phyloP scores from a whole-genome alignment of 2,113 vertebrate species.

The Xiphias gladius region DNA sequence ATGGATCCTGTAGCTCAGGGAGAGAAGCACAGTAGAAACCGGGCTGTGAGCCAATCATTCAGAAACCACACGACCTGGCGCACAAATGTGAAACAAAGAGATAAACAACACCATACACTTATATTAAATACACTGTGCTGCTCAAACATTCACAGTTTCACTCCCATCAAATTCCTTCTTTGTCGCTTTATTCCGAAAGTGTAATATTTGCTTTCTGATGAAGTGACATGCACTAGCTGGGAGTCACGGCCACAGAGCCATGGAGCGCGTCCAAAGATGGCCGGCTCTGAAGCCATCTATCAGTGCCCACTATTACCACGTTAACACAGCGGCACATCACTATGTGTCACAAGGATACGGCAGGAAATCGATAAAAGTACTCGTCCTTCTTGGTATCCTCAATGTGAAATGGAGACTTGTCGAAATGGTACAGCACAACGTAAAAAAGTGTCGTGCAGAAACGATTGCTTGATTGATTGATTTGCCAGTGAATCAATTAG shows the following conservation, averaged over 20 bases:
- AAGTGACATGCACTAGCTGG: background rate
- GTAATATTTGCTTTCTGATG: constrained; percentile 26
- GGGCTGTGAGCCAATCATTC: constrained; percentile 47
- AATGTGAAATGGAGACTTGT: background rate
- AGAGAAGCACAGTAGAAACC: constrained; percentile 41
- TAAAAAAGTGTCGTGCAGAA: background rate
- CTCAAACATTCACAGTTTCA: background rate
- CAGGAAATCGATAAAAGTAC: constrained; percentile 27
- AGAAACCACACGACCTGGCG: constrained; percentile 24
- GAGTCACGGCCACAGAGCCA: background rate
- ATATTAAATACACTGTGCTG: background rate
- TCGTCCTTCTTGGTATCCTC: constrained; percentile 31
- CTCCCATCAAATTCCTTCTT: background rate
- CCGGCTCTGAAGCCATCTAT: constrained; percentile 15
- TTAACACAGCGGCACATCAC: constrained; percentile 33
- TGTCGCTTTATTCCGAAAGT: background rate
- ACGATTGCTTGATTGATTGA: background rate
- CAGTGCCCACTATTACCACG: constrained; percentile 1
- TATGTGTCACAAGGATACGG: constrained; percentile 32
- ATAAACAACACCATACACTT: background rate
- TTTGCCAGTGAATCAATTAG: background rate
- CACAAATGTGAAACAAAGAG: constrained; percentile 18
- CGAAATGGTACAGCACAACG: background rate
- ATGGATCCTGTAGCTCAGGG: constrained; percentile 50
- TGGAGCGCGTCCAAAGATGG: background rate